Conservation (phyloP, 2,797 vertebrate species). For the Ispidina picta region DNA sequence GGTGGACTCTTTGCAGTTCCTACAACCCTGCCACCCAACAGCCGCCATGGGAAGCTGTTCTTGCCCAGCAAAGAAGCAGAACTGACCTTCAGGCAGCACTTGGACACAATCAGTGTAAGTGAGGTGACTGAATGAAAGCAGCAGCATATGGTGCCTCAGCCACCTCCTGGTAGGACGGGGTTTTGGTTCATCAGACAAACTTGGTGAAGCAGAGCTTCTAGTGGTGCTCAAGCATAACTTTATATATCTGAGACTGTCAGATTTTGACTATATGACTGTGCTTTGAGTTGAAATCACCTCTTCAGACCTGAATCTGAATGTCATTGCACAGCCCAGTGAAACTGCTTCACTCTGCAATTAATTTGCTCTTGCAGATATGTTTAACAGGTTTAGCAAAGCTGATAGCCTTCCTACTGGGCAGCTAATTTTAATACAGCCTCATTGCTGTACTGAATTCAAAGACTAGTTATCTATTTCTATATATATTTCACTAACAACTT, state of each 20-base stretch:
- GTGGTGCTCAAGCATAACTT: not conserved
- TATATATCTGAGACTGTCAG: not conserved
- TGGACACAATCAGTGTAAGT: conserved; percentile 94
- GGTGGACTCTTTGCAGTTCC: conserved; percentile 92
- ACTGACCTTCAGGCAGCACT: conserved; percentile 90
- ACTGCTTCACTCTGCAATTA: not conserved
- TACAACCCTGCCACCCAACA: conserved; percentile 95
- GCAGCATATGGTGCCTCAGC: not conserved
- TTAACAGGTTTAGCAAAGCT: not conserved
- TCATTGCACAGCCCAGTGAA: not conserved
- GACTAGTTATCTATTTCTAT: not conserved
- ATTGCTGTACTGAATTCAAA: not conserved
- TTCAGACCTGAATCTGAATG: not conserved
- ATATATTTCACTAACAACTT: not conserved
- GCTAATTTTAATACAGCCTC: not conserved
- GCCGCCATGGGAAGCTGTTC: conserved; percentile 91
- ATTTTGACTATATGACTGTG: not conserved
- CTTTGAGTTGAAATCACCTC: not conserved
- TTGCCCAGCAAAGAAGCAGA: conserved; percentile 94
- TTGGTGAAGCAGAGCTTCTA: not conserved
- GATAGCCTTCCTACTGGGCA: not conserved
- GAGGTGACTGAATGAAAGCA: too few relatives aligned
- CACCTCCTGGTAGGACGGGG: not conserved
- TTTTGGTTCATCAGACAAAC: not conserved
- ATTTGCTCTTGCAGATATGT: not conserved